A percentile compares a stretch with the other conserved stretches of the same genome.
Evolutionary conservation across 2,797 vertebrate genomes (phyloP).

Genomic region (Vultur gryphus): DNA sequence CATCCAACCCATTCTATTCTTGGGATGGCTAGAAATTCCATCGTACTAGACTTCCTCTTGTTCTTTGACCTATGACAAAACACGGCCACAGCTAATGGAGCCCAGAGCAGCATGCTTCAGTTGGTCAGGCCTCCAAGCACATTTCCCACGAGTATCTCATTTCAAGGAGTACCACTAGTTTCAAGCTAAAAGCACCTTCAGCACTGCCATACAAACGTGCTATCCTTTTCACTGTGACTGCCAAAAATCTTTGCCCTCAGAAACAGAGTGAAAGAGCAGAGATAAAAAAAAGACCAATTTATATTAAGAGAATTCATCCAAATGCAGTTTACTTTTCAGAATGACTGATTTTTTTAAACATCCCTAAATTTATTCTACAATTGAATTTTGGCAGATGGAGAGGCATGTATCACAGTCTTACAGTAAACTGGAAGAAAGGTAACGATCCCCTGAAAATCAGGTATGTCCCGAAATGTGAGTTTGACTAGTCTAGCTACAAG

Average conservation of each 20-base stretch:
- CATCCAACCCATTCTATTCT: not conserved
- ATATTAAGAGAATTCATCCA: not conserved
- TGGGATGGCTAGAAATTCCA: not conserved
- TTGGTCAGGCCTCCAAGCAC: not conserved
- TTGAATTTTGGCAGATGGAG: not conserved
- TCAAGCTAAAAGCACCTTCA: not conserved
- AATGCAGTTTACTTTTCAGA: not conserved
- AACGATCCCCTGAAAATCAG: not conserved
- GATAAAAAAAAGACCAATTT: not conserved
- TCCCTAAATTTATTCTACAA: not conserved
- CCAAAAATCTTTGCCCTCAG: not conserved
- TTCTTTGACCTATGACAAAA: not conserved
- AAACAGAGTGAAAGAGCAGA: not conserved
- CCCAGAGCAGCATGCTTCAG: not conserved
- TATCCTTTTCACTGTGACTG: not conserved
- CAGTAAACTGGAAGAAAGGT: not conserved
- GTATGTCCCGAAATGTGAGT: not conserved
- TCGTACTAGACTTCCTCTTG: not conserved
- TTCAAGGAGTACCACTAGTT: not conserved
- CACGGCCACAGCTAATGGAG: not conserved
- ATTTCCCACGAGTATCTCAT: not conserved
- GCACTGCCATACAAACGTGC: not conserved
- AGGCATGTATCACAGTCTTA: not conserved
- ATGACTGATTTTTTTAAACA: not conserved
- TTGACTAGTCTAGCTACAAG: not conserved